Evolutionary conservation across 2,888 invertebrate species (phyloP).

Genomic region (Drosophila quinaria): DNA sequence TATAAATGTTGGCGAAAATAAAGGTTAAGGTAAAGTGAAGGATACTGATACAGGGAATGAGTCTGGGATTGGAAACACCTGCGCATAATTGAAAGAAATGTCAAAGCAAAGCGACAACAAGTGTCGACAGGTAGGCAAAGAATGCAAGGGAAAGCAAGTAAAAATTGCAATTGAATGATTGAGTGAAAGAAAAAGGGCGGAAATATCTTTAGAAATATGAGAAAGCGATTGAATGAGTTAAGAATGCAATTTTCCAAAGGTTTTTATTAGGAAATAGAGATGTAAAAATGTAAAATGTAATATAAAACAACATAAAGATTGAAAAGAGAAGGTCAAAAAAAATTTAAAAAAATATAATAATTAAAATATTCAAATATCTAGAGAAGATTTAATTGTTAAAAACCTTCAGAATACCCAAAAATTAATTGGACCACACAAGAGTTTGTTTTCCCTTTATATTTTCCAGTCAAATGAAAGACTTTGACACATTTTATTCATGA

Average conservation of each 20-base stretch:
- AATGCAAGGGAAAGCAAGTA: constrained; percentile 35
- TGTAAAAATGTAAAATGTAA: too few relatives aligned
- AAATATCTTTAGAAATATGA: background rate
- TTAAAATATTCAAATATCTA: background rate
- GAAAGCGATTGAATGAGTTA: background rate
- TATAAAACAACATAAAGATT: too few relatives aligned
- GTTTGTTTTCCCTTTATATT: background rate
- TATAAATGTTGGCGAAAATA: constrained; percentile 21
- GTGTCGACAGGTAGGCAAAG: constrained; percentile 52
- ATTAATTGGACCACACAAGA: background rate
- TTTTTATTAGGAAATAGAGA: background rate
- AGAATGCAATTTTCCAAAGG: background rate
- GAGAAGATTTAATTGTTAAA: background rate
- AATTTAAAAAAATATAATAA: too few relatives aligned
- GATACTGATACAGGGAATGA: background rate
- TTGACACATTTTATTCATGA: constrained; percentile 25
- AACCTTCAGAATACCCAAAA: background rate
- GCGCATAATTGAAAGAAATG: constrained; percentile 74
- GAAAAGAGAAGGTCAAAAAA: too few relatives aligned
- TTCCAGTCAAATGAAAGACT: background rate
- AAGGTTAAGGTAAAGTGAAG: background rate
- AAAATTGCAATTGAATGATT: constrained; percentile 60
- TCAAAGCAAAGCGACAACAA: constrained; percentile 65
- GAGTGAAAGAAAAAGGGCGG: constrained; percentile 2
- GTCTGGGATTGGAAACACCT: constrained; percentile 53